Conservation (phyloP, 2,113 vertebrate species). For the Bubo bubo region DNA sequence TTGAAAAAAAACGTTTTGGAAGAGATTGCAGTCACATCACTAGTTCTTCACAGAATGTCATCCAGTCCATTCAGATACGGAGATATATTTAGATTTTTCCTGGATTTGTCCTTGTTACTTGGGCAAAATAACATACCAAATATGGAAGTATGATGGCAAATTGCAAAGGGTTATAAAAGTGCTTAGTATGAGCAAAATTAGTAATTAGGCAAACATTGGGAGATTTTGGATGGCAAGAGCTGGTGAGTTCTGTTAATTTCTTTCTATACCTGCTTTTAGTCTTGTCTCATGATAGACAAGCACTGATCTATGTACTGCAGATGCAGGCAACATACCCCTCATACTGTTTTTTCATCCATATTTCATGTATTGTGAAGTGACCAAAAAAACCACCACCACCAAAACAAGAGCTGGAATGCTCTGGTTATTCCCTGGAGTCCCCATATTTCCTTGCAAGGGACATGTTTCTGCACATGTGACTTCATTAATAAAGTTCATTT, state of each 20-base stretch:
- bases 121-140: not conserved
- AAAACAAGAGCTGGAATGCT: not conserved
- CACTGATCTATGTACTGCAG: not conserved
- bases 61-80: not conserved
- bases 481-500: not conserved
- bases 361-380: conserved; percentile 29
- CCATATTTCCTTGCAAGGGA: not conserved
- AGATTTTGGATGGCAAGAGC: not conserved
- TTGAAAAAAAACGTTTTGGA: not conserved
- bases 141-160: not conserved
- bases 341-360: conserved; percentile 18
- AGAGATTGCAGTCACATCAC: not conserved
- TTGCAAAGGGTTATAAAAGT: not conserved
- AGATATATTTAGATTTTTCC: not conserved
- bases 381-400: not conserved
- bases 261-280: conserved; percentile 30
- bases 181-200: not conserved
- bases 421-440: not conserved
- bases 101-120: not conserved
- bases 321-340: not conserved
- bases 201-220: not conserved
- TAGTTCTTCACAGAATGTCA: not conserved
- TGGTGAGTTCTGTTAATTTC: not conserved
- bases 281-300: not conserved
- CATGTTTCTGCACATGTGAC: not conserved